Percentiles rank a stretch among this genome's conserved stretches.
These are phyloP conservation scores for Pteropus rufus DNA, from an alignment of 2,797 vertebrate genomes.

Conservation along the genomic window DNA sequence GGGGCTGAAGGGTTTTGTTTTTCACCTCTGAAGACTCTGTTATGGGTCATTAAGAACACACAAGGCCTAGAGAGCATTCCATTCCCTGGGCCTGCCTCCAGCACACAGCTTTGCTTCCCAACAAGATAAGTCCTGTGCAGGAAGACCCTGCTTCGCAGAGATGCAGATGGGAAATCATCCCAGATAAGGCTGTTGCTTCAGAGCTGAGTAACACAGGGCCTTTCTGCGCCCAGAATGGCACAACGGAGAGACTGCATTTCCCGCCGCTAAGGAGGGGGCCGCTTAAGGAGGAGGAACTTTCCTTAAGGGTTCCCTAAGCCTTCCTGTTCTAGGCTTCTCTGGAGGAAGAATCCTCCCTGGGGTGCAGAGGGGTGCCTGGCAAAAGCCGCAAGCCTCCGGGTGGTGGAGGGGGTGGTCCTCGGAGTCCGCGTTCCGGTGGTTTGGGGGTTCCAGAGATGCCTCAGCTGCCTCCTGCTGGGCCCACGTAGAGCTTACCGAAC, in stretches of 20 bases:
- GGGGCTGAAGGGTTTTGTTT: slow-evolving; percentile 53
- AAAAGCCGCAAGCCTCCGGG: background rate
- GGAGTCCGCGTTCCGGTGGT: background rate
- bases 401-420: background rate
- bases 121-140: slow-evolving; percentile 27
- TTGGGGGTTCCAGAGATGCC: background rate
- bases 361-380: background rate
- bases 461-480: background rate
- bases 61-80: slow-evolving; percentile 53
- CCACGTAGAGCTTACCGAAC: background rate
- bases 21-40: slow-evolving; percentile 60
- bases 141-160: slow-evolving; percentile 2
- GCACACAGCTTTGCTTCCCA: background rate
- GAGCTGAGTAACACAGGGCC: background rate
- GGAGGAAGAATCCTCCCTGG: background rate
- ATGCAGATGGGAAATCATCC: slow-evolving; percentile 44
- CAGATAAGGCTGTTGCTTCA: slow-evolving; percentile 42
- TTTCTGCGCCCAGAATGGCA: background rate
- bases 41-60: slow-evolving; percentile 65
- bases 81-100: slow-evolving; percentile 40
- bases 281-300: background rate
- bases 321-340: background rate
- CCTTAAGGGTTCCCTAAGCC: background rate
- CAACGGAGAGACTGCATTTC: background rate
- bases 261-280: background rate